Percentiles rank a stretch among this genome's conserved stretches.
phyloP scores from a whole-genome alignment of 2,797 vertebrate species.

The Fistularia commersonii region DNA sequence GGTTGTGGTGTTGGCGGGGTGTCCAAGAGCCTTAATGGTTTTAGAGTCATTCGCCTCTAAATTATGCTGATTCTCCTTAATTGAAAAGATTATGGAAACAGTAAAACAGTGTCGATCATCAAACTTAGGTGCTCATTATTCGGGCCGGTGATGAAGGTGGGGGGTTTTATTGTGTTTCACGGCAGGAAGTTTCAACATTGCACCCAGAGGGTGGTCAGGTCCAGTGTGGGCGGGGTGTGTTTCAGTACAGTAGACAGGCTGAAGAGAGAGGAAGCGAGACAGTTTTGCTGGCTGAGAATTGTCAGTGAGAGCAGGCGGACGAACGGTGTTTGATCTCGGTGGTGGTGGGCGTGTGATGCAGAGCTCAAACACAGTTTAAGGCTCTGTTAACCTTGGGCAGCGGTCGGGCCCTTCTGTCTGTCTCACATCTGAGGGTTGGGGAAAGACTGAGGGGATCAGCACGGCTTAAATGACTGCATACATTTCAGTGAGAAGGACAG shows the following conservation, averaged over 20 bases:
- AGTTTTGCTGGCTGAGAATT: slow-evolving; percentile 46
- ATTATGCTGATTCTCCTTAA: too few relatives aligned
- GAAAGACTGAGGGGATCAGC: slow-evolving; percentile 52
- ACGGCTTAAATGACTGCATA: slow-evolving; percentile 65
- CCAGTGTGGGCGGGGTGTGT: slow-evolving; percentile 17
- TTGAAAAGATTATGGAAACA: too few relatives aligned
- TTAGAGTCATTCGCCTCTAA: too few relatives aligned
- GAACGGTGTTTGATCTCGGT: slow-evolving; percentile 58
- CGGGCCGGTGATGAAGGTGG: too few relatives aligned
- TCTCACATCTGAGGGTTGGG: slow-evolving; percentile 53
- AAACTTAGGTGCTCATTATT: too few relatives aligned
- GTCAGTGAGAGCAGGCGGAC: slow-evolving; percentile 42
- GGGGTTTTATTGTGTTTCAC: too few relatives aligned
- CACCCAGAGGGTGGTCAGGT: slow-evolving; percentile 12
- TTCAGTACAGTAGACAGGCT: slow-evolving; percentile 25
- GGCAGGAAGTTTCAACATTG: neutral
- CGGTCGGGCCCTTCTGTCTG: slow-evolving; percentile 56
- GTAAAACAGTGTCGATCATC: too few relatives aligned
- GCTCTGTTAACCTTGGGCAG: slow-evolving; percentile 69
- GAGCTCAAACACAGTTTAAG: slow-evolving; percentile 71
- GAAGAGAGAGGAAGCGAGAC: slow-evolving; percentile 39
- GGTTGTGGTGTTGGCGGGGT: too few relatives aligned
- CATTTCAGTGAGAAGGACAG: slow-evolving; percentile 37
- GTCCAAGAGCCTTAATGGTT: too few relatives aligned
- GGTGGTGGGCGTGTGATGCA: slow-evolving; percentile 54